Evolutionary conservation across 2,113 vertebrate species (phyloP), one percentile per base, ranked within the genome.

Genomic region (Thermophis baileyi): DNA sequence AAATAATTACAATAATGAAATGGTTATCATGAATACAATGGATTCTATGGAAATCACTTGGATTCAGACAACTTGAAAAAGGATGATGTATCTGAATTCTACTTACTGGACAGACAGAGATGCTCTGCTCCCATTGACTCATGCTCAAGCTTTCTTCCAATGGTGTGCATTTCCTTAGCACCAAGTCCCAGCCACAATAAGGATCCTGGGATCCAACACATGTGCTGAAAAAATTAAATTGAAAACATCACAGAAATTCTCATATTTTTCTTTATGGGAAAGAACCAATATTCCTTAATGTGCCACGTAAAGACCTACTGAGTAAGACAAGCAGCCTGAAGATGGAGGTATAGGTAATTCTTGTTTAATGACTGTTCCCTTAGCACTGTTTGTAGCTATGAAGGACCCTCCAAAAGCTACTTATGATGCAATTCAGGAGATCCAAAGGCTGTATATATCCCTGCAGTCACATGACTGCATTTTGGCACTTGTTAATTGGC

Each of bases 51-150:
- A 51, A 90, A 44, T 47, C 50, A 89, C 25, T 54, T 0, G 0
- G 46, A 93, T 90, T 86, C 44, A 89, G 49, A 89, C 24, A 90
- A 55, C 35, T 90, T 89, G 51, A 55, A 89, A 89, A 47, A 92
- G 35, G 55, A 12, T 30, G 87, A 95, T 35, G 35, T 0, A 92
- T 92, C 30, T 3, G 8, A 2, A 0, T 10, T 74, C 27, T 86
- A 98, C 99, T 98, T 97, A 99, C 99, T 30, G 99, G 99, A 93
- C 99, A 99, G 92, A 97, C 93, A 12, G 98, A 97, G 95, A 99
- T 98, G 96, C 97, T 99, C 96, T 99, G 99, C 92, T 99, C 99
- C 99, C 99, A 99, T 91, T 99, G 98, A 74, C 97, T 98, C 99
- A 99, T 99, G 95, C 98, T 98, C 94, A 99, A 97, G 91, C 99